phyloP scores from a whole-genome alignment of 2,888 invertebrate species.

The Muscina levida region DNA sequence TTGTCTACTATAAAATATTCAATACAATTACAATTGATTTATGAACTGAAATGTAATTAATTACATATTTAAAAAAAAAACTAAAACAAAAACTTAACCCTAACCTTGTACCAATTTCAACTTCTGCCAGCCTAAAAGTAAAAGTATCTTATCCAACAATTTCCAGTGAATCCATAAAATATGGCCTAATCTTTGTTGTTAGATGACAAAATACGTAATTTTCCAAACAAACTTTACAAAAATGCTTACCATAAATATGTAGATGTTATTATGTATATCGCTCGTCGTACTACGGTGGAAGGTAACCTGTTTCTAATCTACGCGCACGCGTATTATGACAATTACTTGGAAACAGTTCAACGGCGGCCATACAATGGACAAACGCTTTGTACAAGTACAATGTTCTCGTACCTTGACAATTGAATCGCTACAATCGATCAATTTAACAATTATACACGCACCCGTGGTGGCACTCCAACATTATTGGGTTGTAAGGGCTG shows the following conservation, averaged over 20 bases:
- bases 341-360: conserved; percentile 26
- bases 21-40: no score
- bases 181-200: not conserved
- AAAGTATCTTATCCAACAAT: not conserved
- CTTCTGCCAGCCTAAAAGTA: not conserved
- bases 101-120: not conserved
- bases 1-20: no score
- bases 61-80: no score
- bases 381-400: conserved; percentile 20
- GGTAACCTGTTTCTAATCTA: conserved; percentile 5
- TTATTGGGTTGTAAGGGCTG: not conserved
- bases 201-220: not conserved
- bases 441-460: conserved; percentile 44
- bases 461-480: conserved; percentile 34
- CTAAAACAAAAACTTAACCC: no score
- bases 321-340: conserved; percentile 33
- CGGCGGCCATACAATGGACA: not conserved
- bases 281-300: no score
- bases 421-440: conserved; percentile 38
- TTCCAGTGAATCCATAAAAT: not conserved
- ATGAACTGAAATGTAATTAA: no score
- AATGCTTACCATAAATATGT: no score
- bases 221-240: no score
- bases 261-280: no score
- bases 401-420: conserved; percentile 37